Evolutionary conservation across 2,888 invertebrate species (phyloP).

Genomic region (Metopia argyrocephala): DNA sequence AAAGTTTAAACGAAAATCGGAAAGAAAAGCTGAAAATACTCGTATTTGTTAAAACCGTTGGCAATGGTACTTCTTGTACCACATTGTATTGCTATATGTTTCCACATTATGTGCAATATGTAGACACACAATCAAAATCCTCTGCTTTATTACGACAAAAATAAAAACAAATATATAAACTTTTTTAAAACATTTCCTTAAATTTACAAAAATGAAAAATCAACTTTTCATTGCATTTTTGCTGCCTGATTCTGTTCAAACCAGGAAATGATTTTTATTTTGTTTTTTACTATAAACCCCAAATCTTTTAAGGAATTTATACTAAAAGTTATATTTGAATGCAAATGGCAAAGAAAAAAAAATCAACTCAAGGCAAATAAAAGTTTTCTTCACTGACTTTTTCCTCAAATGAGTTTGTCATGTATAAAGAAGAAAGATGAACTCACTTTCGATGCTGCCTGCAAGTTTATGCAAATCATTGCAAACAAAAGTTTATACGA

Average conservation of each 20-base stretch:
- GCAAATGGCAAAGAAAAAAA: neutral
- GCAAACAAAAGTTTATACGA: neutral
- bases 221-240: no score
- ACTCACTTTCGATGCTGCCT: no score
- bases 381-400: constrained; percentile 33
- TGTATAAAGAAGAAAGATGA: neutral
- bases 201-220: no score
- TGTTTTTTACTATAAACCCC: no score
- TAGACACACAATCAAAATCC: neutral
- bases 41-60: no score
- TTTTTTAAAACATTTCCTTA: no score
- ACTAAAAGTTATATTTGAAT: neutral
- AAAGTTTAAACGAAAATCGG: neutral
- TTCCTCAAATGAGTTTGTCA: constrained; percentile 43
- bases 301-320: neutral
- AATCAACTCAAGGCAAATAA: constrained; percentile 29
- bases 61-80: no score
- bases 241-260: neutral
- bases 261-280: neutral
- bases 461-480: constrained; percentile 2
- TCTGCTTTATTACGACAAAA: neutral
- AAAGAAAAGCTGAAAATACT: no score
- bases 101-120: neutral
- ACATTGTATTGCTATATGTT: neutral
- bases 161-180: neutral